Evolutionary conservation across 1,140 invertebrate species (phyloP), one percentile per base, ranked within the genome.

Genomic region (Zaprionus taronus): DNA sequence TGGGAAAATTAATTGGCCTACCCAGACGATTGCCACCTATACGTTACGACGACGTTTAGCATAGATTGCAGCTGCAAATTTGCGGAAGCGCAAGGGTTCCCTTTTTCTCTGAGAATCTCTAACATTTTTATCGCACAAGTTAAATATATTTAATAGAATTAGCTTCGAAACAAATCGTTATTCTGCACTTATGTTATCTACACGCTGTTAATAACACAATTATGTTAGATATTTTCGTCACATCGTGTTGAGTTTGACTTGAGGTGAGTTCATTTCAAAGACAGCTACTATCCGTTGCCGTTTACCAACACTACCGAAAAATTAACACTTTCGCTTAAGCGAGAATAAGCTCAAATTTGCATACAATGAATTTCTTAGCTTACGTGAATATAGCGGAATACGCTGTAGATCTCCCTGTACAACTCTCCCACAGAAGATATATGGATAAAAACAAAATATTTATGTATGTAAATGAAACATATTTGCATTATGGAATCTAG

Each of bases 1-100:
- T 51, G 47, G 47, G 47, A 51, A 51, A 51, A 51, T 51, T 51
- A 51, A 51, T 51, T 51, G 47, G 47, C 4, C 47, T 24, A 20
- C 47, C 47, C 47, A 2, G 47, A 24, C 20, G 20, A 24, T 51
- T 24, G 20, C 47, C 47, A 51, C 47, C 47, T 51, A 5, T 14
- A 5, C 47, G 20, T 51, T 51, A 22, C 47, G 47, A 12, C 20
- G 11, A 2, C 47, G 47, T 51, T 51, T 51, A 51, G 22, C 17
- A 12, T 14, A 24, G 47, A 51, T 51, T 22, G 17, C 20, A 51
- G 47, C 20, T 22, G 20, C 0, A 24, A 14, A 51, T 12, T 22
- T 51, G 4, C 20, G 47, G 47, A 51, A 51, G 47, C 11, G 3
- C 20, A 51, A 14, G 20, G 9, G 20, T 11, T 0, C 1, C 4